Base-by-base conservation (phyloP, 2,113 vertebrate genomes). In the Rhinolophus sinicus region DNA sequence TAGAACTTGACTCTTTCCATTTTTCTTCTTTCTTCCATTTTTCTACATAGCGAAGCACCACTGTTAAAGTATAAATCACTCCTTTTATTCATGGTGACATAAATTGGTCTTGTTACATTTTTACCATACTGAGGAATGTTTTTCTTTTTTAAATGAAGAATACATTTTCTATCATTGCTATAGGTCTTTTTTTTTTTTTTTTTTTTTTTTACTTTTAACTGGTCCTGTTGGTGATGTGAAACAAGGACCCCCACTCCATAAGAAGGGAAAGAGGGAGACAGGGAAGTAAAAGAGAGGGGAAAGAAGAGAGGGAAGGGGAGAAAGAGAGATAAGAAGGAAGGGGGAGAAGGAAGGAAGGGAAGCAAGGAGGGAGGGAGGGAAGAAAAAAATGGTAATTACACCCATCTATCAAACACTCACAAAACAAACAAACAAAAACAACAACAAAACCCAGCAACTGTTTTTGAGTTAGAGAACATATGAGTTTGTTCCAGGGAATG, bases 61-160 rank as follows among this genome's bases (percentile, higher is more conserved):
- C 24, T 60, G n/a, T 33, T 47, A 78, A 78, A 84, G 33, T 85
- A 62, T 65, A 81, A 92, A 40, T 54, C 30, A 35, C 65, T 33
- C 35, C 24, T 96, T 94, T 95, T 47, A 80, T 86, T 86, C 16
- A 5, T 52, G 22, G 26, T 95, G 72, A 73, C 30, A 35, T 93
- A 72, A 60, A 54, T 64, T 64, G 19, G 33, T 90, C 56, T 73
- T 77, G 70, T 72, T n/a, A 15, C 38, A n/a, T 78, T 91, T 40
- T 54, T 28, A 44, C 40, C 12, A 33, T 92, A 12, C 60, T 58
- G 5, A 93, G 35, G 44, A 91, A 3, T 33, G 8, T 67, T 93
- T 90, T 65, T 40, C 24, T 35, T 54, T 76, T 58, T 77, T 75
- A 58, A n/a, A 64, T 80, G 30, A 90, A 88, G 4, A 90, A 91